Percentiles rank a stretch among this genome's conserved stretches.
phyloP scores from a whole-genome alignment of 2,888 invertebrate species.

The Sipha maydis region DNA sequence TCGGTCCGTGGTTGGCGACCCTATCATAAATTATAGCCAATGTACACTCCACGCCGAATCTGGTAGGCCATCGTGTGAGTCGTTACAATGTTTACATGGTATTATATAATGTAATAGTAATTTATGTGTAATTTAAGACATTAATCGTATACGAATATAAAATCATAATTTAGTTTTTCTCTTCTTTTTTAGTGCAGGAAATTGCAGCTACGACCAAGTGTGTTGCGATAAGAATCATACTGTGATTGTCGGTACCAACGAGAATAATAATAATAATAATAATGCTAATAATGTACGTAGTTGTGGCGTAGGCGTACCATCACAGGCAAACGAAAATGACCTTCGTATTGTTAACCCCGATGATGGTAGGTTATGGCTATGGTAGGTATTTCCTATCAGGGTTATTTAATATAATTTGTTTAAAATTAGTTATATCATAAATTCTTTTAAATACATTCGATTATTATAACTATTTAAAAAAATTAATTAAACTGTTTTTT shows the following conservation, averaged over 20 bases:
- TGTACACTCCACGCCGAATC: too few species aligned
- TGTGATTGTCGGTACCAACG: not conserved
- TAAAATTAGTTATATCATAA: not conserved
- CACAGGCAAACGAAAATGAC: not conserved
- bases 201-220: conserved; percentile 10
- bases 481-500: not conserved
- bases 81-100: too few species aligned
- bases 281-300: not conserved
- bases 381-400: too few species aligned
- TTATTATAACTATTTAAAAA: not conserved
- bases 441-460: too few species aligned
- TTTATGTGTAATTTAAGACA: too few species aligned
- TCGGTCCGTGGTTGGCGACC: too few species aligned
- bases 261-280: not conserved
- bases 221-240: conserved; percentile 13
- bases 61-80: too few species aligned
- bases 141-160: too few species aligned
- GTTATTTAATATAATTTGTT: not conserved
- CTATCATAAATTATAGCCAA: too few species aligned
- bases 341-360: not conserved
- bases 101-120: too few species aligned
- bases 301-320: conserved; percentile 41
- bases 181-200: not conserved
- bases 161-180: too few species aligned
- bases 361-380: not conserved